These are phyloP conservation scores for Odontamblyopus lacepedii DNA, from an alignment of 2,797 vertebrate species.

Conservation along the genomic window DNA sequence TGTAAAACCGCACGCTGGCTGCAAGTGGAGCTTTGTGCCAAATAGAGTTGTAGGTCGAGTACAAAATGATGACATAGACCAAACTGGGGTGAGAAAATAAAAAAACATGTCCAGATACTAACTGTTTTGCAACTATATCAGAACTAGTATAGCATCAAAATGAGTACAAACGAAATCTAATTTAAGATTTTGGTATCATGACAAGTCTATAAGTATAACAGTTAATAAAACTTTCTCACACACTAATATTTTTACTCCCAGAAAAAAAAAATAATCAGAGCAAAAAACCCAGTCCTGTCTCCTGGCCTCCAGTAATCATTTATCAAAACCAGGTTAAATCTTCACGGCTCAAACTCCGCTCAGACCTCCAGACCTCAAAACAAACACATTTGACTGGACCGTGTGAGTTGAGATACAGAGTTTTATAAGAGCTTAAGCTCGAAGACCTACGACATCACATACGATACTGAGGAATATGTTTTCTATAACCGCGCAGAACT, in stretches of 20 bases:
- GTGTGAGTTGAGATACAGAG: constrained; percentile 10
- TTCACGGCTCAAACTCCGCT: constrained; percentile 2
- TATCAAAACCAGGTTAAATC: constrained; percentile 33
- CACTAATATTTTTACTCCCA: constrained; percentile 2
- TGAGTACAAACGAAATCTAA: too few species aligned
- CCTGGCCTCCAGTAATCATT: constrained; percentile 19
- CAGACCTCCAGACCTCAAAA: constrained; percentile 12
- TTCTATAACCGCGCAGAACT: too few species aligned
- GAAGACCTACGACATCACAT: too few species aligned
- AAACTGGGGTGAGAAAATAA: background rate
- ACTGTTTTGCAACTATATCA: too few species aligned
- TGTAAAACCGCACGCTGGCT: background rate
- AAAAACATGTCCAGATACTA: too few species aligned
- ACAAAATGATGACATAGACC: background rate
- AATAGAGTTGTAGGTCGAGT: background rate
- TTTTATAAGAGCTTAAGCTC: constrained; percentile 31
- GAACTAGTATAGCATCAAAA: too few species aligned
- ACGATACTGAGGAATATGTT: too few species aligned
- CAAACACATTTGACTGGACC: constrained; percentile 26
- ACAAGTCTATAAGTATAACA: too few species aligned
- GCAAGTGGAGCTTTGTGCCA: background rate
- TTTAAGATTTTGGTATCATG: too few species aligned
- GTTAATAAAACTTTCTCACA: too few species aligned
- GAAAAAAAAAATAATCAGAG: constrained; percentile 6
- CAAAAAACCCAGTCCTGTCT: constrained; percentile 4